A percentile compares a stretch with the other conserved stretches of the same genome.
phyloP scores from a whole-genome alignment of 1,140 invertebrate genomes.

The Trissolcus basalis region DNA sequence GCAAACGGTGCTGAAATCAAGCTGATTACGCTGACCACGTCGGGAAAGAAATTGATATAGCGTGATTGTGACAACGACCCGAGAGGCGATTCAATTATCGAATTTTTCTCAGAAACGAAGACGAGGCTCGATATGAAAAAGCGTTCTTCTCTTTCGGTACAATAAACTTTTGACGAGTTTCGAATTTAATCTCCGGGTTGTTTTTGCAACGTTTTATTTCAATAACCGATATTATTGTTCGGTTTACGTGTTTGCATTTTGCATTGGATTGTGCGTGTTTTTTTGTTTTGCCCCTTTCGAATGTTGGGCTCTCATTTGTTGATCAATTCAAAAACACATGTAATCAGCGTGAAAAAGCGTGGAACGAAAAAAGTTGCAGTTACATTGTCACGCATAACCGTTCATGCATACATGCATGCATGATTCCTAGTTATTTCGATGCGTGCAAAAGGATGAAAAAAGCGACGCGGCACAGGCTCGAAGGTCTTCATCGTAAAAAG shows the following conservation, averaged over 20 bases:
- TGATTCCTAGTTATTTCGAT: conserved; percentile 49
- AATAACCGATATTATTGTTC: no score
- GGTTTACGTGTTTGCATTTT: no score
- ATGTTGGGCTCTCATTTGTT: no score
- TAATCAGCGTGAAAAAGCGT: neutral
- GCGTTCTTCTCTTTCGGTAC: no score
- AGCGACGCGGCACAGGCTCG: conserved; percentile 28
- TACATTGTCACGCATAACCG: conserved; percentile 28
- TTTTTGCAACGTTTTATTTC: no score
- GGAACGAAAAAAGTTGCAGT: conserved; percentile 4
- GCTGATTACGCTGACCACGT: conserved; percentile 35
- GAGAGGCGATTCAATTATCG: neutral
- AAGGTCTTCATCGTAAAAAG: conserved; percentile 53
- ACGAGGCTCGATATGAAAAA: no score
- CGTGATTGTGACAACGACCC: conserved; percentile 15
- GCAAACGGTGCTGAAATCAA: conserved; percentile 22
- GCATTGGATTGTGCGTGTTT: no score
- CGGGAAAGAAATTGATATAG: conserved; percentile 44
- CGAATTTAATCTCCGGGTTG: no score
- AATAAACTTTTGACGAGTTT: no score
- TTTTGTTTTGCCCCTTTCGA: no score
- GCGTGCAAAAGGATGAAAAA: conserved; percentile 27
- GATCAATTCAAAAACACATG: neutral
- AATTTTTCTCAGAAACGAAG: neutral
- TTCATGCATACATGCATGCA: conserved; percentile 41